phyloP scores from a whole-genome alignment of 2,797 vertebrate species.

The Scleropages formosus region DNA sequence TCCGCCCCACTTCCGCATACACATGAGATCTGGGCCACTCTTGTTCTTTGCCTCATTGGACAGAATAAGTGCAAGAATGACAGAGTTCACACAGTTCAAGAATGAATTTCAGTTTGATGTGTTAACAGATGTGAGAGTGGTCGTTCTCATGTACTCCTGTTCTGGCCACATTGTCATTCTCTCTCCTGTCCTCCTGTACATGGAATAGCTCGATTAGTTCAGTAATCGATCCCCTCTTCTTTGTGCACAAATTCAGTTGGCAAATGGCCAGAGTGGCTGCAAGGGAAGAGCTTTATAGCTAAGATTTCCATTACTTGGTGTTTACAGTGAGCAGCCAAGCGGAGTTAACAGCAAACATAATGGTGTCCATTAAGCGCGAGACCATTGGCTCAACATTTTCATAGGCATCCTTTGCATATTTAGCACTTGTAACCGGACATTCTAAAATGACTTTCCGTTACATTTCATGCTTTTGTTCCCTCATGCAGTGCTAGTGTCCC shows the following conservation, averaged over 20 bases:
- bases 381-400: no score
- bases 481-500: not conserved
- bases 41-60: not conserved
- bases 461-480: not conserved
- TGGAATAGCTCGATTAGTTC: not conserved
- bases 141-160: slow-evolving; percentile 19
- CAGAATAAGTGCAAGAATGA: not conserved
- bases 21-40: not conserved
- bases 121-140: not conserved
- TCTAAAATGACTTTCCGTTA: not conserved
- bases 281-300: no score
- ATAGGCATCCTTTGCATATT: not conserved
- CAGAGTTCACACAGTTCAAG: not conserved
- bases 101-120: not conserved
- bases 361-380: no score
- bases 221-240: not conserved
- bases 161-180: no score
- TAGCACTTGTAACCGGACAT: slow-evolving; percentile 11
- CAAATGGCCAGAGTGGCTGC: no score
- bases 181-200: not conserved
- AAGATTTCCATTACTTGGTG: no score
- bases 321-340: no score
- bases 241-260: no score
- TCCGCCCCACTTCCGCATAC: not conserved
- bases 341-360: no score